Evolutionary conservation across 2,888 invertebrate genomes (phyloP), one percentile per base, ranked within the genome.

Genomic region (Hyposoter dolosus): DNA sequence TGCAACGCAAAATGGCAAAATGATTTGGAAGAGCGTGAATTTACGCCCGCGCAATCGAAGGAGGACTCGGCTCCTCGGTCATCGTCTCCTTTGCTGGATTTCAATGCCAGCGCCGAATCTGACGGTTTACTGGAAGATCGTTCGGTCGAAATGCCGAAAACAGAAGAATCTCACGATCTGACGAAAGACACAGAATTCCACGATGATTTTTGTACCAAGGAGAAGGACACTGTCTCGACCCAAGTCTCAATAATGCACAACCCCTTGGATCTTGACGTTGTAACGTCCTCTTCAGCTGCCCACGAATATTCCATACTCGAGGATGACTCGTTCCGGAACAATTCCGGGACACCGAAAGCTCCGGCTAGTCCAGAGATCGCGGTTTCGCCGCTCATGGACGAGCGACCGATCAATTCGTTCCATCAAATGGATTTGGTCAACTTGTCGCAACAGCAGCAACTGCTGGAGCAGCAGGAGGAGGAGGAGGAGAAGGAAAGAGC

Each of bases 201-300:
- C 50, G n/a, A 63, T 7, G 80, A 83, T 50, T 45, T 83, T 19
- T 65, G 50, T 12, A 47, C 77, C 4, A 50, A 74, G 4, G 81
- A 69, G 4, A 78, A 69, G 0, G 53, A 77, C 15, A 15, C 43
- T 23, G 15, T 28, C 1, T 65, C 60, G 12, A 15, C 35, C 0
- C 17, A 81, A 60, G 85, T 78, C 17, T 47, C 65, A 3, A 66
- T 88, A n/a, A 69, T 88, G 63, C 82, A 71, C 1, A 88, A 88
- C 84, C 88, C 88, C 17, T 50, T 88, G 19, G 85, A 82, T 40
- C 45, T 80, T 4, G 32, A 87, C 28, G 7, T 81, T 10, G 77
- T 60, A 12, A 10, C 76, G 3, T 1, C 75, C 0, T 69, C 71
- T 1, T 19, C 19, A 12, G 35, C 19, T 3, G 28, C 65, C 4